phyloP scores from a whole-genome alignment of 2,888 invertebrate genomes.

The Aricia artaxerxes region DNA sequence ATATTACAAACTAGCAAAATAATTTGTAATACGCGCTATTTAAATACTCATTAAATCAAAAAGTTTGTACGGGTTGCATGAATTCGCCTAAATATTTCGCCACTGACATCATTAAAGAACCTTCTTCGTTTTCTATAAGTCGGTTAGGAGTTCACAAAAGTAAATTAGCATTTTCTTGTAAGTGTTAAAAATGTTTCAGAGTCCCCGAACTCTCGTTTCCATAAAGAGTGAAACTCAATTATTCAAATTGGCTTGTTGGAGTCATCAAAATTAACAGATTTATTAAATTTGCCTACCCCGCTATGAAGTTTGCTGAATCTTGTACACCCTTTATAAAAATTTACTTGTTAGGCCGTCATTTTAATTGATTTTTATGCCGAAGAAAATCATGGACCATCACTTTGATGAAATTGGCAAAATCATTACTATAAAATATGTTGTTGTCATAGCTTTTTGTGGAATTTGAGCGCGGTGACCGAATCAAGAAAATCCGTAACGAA shows the following conservation, averaged over 20 bases:
- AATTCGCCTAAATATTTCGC: not conserved
- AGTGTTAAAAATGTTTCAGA: conserved; percentile 27
- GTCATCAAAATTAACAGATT: conserved; percentile 46
- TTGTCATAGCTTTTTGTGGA: too few species aligned
- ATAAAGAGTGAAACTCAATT: conserved; percentile 61
- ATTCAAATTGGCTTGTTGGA: conserved; percentile 64
- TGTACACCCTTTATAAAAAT: conserved; percentile 24
- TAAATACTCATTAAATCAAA: too few species aligned
- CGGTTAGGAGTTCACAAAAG: conserved; percentile 29
- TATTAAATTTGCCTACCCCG: conserved; percentile 41
- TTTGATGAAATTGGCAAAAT: too few species aligned
- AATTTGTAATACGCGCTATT: too few species aligned
- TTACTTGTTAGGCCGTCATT: not conserved
- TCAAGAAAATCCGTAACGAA: too few species aligned
- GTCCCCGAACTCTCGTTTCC: conserved; percentile 22
- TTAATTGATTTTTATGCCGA: not conserved
- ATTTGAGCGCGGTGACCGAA: too few species aligned
- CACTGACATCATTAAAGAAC: not conserved
- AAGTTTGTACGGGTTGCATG: too few species aligned
- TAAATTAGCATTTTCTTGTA: conserved; percentile 30
- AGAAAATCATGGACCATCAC: too few species aligned
- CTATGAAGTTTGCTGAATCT: conserved; percentile 34
- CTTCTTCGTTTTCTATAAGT: conserved; percentile 37
- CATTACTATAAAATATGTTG: too few species aligned
- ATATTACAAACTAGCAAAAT: too few species aligned